phyloP scores from a whole-genome alignment of 2,888 invertebrate genomes.

The Margaritifera margaritifera region DNA sequence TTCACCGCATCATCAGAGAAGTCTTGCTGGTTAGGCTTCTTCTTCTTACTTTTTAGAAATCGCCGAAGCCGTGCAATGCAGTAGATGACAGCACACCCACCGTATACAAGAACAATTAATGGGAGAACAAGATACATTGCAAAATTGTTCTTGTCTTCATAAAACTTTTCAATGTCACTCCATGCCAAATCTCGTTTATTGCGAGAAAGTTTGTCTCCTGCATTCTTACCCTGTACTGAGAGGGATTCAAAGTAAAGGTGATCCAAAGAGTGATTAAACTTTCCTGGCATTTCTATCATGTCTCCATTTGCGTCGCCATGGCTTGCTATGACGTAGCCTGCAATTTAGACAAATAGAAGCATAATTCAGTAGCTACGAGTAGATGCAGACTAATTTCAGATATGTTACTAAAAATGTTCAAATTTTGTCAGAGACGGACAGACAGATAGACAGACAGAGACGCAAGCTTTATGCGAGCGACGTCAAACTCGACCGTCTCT shows the following conservation, averaged over 20 bases:
- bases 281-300: background rate
- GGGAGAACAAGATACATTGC: conserved; percentile 55
- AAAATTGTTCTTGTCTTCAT: conserved; percentile 54
- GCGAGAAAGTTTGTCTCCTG: conserved; percentile 11
- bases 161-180: conserved; percentile 46
- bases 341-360: too few relatives aligned
- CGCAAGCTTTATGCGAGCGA: too few relatives aligned
- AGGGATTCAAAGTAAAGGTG: too few relatives aligned
- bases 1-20: background rate
- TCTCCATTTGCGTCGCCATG: too few relatives aligned
- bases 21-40: conserved; percentile 13
- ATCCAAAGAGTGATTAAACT: too few relatives aligned
- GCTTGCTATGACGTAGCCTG: too few relatives aligned
- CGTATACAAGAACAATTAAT: conserved; percentile 50
- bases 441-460: too few relatives aligned
- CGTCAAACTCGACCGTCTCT: too few relatives aligned
- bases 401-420: too few relatives aligned
- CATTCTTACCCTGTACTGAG: background rate
- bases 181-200: conserved; percentile 31
- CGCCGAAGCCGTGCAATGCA: conserved; percentile 46
- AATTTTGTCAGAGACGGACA: too few relatives aligned
- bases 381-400: too few relatives aligned
- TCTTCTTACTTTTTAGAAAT: conserved; percentile 40
- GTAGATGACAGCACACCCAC: conserved; percentile 53
- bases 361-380: too few relatives aligned